These are phyloP conservation scores for Turritopsis dohrnii DNA, from an alignment of 30 jellyfish, hydroid and myxozoan species.

Conservation along the genomic window DNA sequence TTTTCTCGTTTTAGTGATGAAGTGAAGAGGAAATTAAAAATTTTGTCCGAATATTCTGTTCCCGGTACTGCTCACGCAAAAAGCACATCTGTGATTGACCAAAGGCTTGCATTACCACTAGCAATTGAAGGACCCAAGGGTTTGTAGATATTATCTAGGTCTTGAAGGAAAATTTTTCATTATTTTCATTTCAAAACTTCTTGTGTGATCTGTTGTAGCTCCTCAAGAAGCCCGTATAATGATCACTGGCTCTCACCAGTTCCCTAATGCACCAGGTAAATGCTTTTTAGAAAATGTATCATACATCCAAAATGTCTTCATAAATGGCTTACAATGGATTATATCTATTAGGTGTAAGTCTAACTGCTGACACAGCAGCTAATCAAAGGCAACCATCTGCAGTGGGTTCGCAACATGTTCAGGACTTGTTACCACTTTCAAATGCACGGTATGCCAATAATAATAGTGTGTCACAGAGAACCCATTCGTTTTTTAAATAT, in stretches of 20 bases:
- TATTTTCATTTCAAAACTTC: background rate
- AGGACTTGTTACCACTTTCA: background rate
- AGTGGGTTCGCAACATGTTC: constrained; percentile 31
- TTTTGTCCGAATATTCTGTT: constrained; percentile 61
- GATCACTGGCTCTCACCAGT: constrained; percentile 59
- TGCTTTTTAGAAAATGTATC: background rate
- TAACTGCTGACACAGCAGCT: constrained; percentile 73
- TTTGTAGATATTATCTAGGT: background rate
- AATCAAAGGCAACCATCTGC: constrained; percentile 51
- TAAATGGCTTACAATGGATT: background rate
- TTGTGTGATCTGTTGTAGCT: background rate
- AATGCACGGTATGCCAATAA: background rate
- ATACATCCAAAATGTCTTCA: too few species aligned
- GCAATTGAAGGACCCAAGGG: constrained; percentile 11
- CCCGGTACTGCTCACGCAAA: background rate
- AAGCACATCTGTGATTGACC: background rate
- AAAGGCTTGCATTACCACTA: background rate
- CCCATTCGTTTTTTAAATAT: background rate
- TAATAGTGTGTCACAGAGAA: background rate
- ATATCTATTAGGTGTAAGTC: constrained; percentile 38
- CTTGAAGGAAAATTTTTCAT: background rate
- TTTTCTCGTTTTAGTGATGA: constrained; percentile 36
- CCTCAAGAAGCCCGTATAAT: constrained; percentile 35
- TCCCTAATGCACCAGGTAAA: constrained; percentile 85
- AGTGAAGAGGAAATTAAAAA: constrained; percentile 58